Evolutionary conservation across 2,113 vertebrate genomes (phyloP), one percentile per base, ranked within the genome.

Genomic region (Bujurquina vittata): DNA sequence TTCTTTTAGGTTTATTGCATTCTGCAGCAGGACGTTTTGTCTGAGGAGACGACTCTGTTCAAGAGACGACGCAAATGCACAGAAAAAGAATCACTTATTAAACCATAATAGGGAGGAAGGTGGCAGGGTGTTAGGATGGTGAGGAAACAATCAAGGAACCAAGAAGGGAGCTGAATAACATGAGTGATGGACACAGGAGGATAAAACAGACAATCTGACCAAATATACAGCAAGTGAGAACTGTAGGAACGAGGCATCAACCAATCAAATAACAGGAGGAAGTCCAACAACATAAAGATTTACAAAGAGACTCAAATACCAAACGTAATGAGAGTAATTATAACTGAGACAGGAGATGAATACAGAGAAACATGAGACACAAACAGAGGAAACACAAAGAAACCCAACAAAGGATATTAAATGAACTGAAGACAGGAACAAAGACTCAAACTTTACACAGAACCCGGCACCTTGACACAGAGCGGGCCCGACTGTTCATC

Each of bases 341-440:
- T 26, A 9, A 31, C 67, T 1, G 43, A 72, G 1, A 72, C 43
- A 7, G 65, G 65, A 69, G 26, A 49, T 3, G 5, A 49, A 23
- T 29, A 29, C 65, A 52, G 0, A 52, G 10, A 52, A 69, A 69
- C 43, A 69, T 11, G 26, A 54, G 3, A 72, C 10, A 31, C 10
- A 72, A 3, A 3, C 43, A n/a, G 46, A 54, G 46, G 18, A 3
- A 14, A 72, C 67, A 72, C 0, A 17, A n/a, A 31, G 26, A 72
- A 14, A 72, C 46, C 31, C 46, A 54, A 52, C 26, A 72, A 72
- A 72, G 46, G 31, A 72, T 72, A 52, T 54, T 52, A 72, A 52
- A 72, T 9, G 46, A 52, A 72, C 46, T 72, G 46, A 72, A 72
- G 54, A 72, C 46, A 72, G 67, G 46, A 72, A 72, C 67, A 52